These are phyloP conservation scores for Meriones unguiculatus DNA, from an alignment of 2,113 vertebrate genomes.

Conservation along the genomic window DNA sequence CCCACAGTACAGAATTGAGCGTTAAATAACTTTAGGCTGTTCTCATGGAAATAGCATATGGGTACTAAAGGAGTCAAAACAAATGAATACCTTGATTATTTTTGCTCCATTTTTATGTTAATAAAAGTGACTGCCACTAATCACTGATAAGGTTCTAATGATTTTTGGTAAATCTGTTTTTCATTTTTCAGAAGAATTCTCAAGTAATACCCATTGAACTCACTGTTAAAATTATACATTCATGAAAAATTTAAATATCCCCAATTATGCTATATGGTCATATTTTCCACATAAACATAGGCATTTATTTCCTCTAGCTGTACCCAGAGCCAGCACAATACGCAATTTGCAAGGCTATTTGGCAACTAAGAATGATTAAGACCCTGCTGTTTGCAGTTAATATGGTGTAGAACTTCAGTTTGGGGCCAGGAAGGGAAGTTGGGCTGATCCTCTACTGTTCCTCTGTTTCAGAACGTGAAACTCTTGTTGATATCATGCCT, in stretches of 20 bases:
- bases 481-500: neutral
- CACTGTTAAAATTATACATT: constrained; percentile 74
- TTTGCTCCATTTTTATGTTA: constrained; percentile 62
- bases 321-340: neutral
- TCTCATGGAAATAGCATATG: constrained; percentile 83
- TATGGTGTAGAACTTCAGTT: constrained; percentile 52
- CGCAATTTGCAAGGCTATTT: constrained; percentile 74
- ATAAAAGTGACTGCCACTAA: constrained; percentile 54
- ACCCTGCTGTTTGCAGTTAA: constrained; percentile 73
- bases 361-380: constrained; percentile 67
- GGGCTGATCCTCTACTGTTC: neutral
- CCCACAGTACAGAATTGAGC: constrained; percentile 80
- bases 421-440: constrained; percentile 53
- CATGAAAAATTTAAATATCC: constrained; percentile 73
- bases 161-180: constrained; percentile 69
- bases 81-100: constrained; percentile 78
- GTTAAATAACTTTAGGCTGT: constrained; percentile 82
- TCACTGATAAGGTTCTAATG: constrained; percentile 55
- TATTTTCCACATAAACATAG: constrained; percentile 76
- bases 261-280: constrained; percentile 66
- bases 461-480: constrained; percentile 54
- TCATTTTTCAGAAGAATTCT: constrained; percentile 67
- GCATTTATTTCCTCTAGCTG: constrained; percentile 72
- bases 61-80: constrained; percentile 73
- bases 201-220: constrained; percentile 46